Conservation (phyloP, 1,140 invertebrate species). For the Chironomus striatipennis region DNA sequence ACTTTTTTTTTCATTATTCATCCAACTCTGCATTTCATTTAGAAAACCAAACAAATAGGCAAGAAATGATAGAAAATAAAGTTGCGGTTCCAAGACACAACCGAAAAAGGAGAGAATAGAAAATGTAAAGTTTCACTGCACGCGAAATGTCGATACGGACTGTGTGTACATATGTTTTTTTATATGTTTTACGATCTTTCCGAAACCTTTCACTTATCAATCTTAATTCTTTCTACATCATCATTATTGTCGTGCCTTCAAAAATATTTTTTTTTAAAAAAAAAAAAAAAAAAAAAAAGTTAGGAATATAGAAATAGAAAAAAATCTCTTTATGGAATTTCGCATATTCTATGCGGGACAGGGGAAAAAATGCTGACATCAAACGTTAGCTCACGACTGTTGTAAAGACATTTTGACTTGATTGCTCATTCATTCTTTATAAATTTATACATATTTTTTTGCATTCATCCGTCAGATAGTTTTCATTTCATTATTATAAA, state of each 20-base stretch:
- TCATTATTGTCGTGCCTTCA: background rate
- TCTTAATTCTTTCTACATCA: constrained; percentile 1
- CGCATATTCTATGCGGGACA: background rate
- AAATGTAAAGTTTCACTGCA: background rate
- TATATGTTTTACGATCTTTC: too few relatives aligned
- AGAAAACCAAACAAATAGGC: too few relatives aligned
- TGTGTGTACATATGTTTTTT: background rate
- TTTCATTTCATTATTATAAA: background rate
- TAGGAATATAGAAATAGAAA: background rate
- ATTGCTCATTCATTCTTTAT: constrained; percentile 7
- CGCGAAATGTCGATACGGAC: background rate
- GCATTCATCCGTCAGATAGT: constrained; percentile 1
- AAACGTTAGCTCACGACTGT: background rate
- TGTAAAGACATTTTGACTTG: constrained; percentile 1
- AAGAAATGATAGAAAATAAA: too few relatives aligned
- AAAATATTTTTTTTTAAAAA: too few relatives aligned
- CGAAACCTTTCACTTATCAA: constrained; percentile 1
- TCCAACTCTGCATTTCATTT: too few relatives aligned
- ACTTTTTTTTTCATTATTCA: too few relatives aligned
- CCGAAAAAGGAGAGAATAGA: constrained; percentile 5
- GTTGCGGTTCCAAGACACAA: too few relatives aligned
- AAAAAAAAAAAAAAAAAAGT: too few relatives aligned
- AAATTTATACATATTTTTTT: background rate
- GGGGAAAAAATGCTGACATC: background rate
- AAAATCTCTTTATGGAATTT: constrained; percentile 7